Evolutionary conservation across 1,140 invertebrate genomes (phyloP), one percentile per base, ranked within the genome.

Genomic region (Mycetomoellerius zeteki): DNA sequence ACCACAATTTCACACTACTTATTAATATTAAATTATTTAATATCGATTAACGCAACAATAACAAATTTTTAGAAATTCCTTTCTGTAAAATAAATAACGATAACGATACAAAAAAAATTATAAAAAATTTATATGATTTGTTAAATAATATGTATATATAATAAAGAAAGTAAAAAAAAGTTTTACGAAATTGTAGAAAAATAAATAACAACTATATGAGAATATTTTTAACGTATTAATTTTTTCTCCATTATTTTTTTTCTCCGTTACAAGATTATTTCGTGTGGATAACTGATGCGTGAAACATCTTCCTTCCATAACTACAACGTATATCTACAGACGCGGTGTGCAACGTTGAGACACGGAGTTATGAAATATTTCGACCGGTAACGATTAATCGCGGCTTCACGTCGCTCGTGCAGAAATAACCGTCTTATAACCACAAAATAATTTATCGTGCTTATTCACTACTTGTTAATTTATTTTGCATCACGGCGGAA

Each of bases 291-390:
- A 90, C 87, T 87, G 89, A 90, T 81, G 86, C 86, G 86, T 90
- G 81, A 89, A 90, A 90, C 86, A 43, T 90, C 89, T 90, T 86
- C 76, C 76, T 90, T 30, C 52, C 19, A 30, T 14, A 86, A 47
- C 47, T 52, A 72, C 27, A 78, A 21, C 19, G 67, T 58, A 81
- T 47, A 62, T 65, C 24, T 76, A 84, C 50, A 67, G 27, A 56
- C 54, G 30, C n/a, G 77, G 60, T 75, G 75, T 52, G 54, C 65
- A 47, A 21, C 65, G 60, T 37, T 60, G 86, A 64, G 90, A 80
- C 78, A 86, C 77, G 71, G 58, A 80, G 77, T 85, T 60, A 91
- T 91, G 90, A 91, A 91, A 89, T 91, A 91, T 91, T 90, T 90
- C 89, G 85, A 65, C 80, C 87, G 60, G 75, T 65, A 85, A 76